Percentiles rank a stretch among this genome's conserved stretches.
Evolutionary conservation across 2,888 invertebrate genomes (phyloP).

Genomic region (Seladonia tumulorum): DNA sequence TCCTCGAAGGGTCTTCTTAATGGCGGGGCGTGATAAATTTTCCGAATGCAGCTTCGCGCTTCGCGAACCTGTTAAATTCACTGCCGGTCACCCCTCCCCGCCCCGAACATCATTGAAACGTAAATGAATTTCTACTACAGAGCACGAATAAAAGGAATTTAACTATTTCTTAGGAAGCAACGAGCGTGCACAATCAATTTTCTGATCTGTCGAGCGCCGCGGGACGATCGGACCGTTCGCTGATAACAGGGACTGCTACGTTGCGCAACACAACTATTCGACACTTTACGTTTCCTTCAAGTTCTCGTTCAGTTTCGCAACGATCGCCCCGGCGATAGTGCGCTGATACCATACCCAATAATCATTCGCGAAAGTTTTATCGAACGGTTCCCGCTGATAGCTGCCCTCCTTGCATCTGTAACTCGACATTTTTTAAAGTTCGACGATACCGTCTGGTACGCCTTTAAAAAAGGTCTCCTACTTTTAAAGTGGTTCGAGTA

Average conservation of each 20-base stretch:
- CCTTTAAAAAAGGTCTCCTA: background rate
- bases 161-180: constrained; percentile 32
- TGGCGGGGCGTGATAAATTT: constrained; percentile 39
- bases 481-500: background rate
- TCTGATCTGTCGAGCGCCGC: background rate
- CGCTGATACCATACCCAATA: background rate
- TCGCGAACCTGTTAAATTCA: constrained; percentile 20
- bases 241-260: background rate
- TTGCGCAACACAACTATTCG: background rate
- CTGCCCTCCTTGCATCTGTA: background rate
- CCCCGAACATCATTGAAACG: constrained; percentile 16
- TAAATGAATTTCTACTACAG: constrained; percentile 11
- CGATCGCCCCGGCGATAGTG: background rate
- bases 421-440: background rate
- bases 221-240: background rate
- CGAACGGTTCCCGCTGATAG: background rate
- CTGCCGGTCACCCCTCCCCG: background rate
- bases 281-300: constrained; percentile 7
- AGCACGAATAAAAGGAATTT: constrained; percentile 33
- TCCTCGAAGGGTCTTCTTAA: constrained; percentile 18
- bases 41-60: constrained; percentile 5
- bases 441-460: background rate
- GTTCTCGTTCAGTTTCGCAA: constrained; percentile 4
- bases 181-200: constrained; percentile 29
- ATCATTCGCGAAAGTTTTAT: constrained; percentile 6